Evolutionary conservation across 1,140 invertebrate genomes (phyloP), one percentile per base, ranked within the genome.

Genomic region (Heliothis subflexa): DNA sequence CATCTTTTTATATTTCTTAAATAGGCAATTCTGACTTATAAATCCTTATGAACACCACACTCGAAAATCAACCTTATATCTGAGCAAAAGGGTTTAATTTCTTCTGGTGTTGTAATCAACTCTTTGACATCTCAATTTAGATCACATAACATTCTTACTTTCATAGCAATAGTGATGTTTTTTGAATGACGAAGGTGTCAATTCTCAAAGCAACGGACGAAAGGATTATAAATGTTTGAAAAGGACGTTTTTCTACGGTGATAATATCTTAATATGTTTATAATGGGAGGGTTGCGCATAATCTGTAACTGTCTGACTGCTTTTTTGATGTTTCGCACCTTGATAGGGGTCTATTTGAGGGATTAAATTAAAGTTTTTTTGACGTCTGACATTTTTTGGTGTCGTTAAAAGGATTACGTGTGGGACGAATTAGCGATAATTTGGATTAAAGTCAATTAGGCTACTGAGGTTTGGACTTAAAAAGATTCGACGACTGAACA

Each of bases 221-320:
- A 87, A 88, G 90, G 92, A 92, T 93, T 92, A 92, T 86, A 80
- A 83, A 71, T 81, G 85, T 89, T 89, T 86, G 84, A 91, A 92
- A 91, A 84, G 85, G 57, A 64, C 78, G 78, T 89, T 92, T 90
- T 88, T 90, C 85, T 90, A 75, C 45, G 75, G 72, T 86, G 92
- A 94, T 94, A 88, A 91, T 93, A 94, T 94, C 91, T 93, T 94
- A 93, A 94, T 94, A 89, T 90, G 88, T 84, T 91, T 93, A 89
- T 92, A 89, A 93, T 92, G 88, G 93, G 18, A 91, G 87, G 88
- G 87, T 89, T 86, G 73, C 78, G 78, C 86, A 80, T 93, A 93
- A 94, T 94, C 91, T 93, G 91, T 93, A 92, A 93, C 91, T 94
- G 92, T 93, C 86, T 81, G 86, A 86, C 80, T 86, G 87, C 81